These are phyloP conservation scores for Schizotus pectinicornis DNA, from an alignment of 2,888 invertebrate species.

Conservation along the genomic window DNA sequence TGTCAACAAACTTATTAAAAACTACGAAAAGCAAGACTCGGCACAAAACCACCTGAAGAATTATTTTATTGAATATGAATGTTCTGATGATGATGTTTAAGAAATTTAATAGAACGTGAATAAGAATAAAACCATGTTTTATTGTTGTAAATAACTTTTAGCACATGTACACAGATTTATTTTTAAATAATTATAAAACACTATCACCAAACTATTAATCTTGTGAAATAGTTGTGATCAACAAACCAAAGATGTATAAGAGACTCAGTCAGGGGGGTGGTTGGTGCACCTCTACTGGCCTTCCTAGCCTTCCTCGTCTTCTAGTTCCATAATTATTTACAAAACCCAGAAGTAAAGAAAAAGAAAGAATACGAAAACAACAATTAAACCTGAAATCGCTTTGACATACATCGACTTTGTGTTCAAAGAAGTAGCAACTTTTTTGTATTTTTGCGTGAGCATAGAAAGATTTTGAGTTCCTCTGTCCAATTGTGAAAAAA, in stretches of 20 bases:
- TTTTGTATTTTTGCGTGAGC: slow-evolving; percentile 97
- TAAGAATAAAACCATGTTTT: background rate
- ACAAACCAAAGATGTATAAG: too few relatives aligned
- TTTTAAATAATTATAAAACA: too few relatives aligned
- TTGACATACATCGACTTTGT: slow-evolving; percentile 95
- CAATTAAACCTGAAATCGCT: slow-evolving; percentile 81
- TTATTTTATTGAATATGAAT: slow-evolving; percentile 58
- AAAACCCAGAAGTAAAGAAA: slow-evolving; percentile 92
- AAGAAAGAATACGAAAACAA: slow-evolving; percentile 79
- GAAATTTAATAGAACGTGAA: too few relatives aligned
- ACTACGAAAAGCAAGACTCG: slow-evolving; percentile 49
- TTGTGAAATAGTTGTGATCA: too few relatives aligned
- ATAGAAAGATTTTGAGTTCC: slow-evolving; percentile 97
- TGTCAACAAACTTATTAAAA: slow-evolving; percentile 48
- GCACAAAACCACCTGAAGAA: slow-evolving; percentile 56
- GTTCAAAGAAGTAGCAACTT: slow-evolving; percentile 95
- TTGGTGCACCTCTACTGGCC: too few relatives aligned
- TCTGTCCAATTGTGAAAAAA: slow-evolving; percentile 94
- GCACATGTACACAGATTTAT: background rate
- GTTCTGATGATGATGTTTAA: slow-evolving; percentile 65
- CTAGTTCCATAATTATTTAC: slow-evolving; percentile 63
- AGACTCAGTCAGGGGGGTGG: too few relatives aligned
- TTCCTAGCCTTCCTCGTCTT: too few relatives aligned
- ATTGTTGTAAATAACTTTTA: slow-evolving; percentile 1
- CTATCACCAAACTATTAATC: too few relatives aligned